Base-by-base conservation (phyloP, 2,888 invertebrate genomes). In the Chouioia cunea region DNA sequence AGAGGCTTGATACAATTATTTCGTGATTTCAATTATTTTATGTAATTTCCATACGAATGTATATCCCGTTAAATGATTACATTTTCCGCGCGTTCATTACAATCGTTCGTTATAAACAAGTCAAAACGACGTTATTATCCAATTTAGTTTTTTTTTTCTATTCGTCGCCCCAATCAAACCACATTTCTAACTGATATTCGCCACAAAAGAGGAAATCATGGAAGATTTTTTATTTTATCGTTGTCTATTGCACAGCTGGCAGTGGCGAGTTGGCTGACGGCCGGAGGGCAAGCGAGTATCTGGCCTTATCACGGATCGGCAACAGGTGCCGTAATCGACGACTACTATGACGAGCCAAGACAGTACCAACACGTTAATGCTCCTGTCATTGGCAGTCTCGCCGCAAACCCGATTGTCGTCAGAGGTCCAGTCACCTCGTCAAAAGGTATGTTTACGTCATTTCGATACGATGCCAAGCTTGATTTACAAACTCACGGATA, bases 281-380 rank as follows among this genome's bases (percentile, higher is more conserved):
- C 68, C 60, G 70, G 76, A 62, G 77, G 73, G 65, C 74, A 74
- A 58, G 79, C 76, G 56, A 77, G 77, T 62, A 69, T 78, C 65
- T 79, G 77, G 77, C 79, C 79, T 74, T 79, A 79, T 77, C 79
- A 78, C 70, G 79, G 73, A 73, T 74, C 75, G 71, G 73, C 76
- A 78, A 78, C 79, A 78, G 79, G 78, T 79, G 77, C 73, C 15
- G 67, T 74, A 57, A 71, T 74, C 71, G 58, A 48, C 75, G 63
- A 56, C 27, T 3, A 52, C n/a, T 8, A 53, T 47, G 22, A 8
- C 70, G 0, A 68, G 74, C 14, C 57, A 20, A 14, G 73, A 67
- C n/a, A 75, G 76, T 1, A 62, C 71, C 6, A 73, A 71, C 10
- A 70, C 27, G 4, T 20, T 48, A 43, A 56, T 58, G 46, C 36